These are phyloP conservation scores for Melanotaenia nigrans DNA, from an alignment of 2,797 vertebrate species.

Conservation along the genomic window DNA sequence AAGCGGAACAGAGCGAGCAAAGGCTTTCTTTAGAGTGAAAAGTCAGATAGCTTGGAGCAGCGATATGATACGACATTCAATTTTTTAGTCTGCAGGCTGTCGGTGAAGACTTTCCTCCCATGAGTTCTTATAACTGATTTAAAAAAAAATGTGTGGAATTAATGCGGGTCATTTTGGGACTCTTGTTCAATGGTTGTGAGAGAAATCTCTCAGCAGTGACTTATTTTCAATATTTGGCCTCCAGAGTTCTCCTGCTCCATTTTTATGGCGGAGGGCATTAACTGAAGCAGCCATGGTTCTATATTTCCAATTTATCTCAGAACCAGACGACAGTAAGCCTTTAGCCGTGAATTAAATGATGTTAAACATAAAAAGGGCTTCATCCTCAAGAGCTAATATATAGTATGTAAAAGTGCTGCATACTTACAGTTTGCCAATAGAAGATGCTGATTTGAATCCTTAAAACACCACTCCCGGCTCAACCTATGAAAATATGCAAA, in stretches of 20 bases:
- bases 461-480: background rate
- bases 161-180: constrained; percentile 57
- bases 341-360: constrained; percentile 40
- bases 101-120: constrained; percentile 18
- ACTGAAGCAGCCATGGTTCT: constrained; percentile 52
- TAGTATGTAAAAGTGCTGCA: background rate
- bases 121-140: constrained; percentile 45
- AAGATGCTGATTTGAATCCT: constrained; percentile 22
- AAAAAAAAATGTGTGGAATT: constrained; percentile 45
- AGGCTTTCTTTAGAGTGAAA: constrained; percentile 2
- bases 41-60: constrained; percentile 11
- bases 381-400: constrained; percentile 14
- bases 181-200: constrained; percentile 50
- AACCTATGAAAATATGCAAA: constrained; percentile 15
- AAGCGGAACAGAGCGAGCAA: background rate
- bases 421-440: background rate
- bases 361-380: constrained; percentile 28
- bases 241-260: constrained; percentile 62
- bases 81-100: constrained; percentile 18
- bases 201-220: constrained; percentile 47
- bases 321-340: constrained; percentile 8
- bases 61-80: constrained; percentile 3
- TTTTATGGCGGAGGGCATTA: constrained; percentile 60
- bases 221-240: constrained; percentile 64
- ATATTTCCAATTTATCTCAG: constrained; percentile 49